Conservation (phyloP, 2,113 vertebrate species). For the Hoplias malabaricus region DNA sequence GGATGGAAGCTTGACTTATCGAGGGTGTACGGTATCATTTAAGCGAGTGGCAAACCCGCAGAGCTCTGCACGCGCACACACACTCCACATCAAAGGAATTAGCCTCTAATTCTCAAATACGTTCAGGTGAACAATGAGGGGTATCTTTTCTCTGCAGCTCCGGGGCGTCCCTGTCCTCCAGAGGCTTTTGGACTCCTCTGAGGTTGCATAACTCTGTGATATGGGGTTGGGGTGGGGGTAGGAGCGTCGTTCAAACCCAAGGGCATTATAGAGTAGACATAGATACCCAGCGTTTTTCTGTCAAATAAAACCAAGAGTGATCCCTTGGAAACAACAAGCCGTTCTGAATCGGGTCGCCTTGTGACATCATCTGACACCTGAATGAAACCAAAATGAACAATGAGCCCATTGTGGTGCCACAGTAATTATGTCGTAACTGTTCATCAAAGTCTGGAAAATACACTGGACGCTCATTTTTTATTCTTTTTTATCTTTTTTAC, state of each 20-base stretch:
- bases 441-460: no score
- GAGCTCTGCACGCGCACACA: constrained; percentile 59
- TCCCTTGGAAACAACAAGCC: no score
- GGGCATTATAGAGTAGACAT: not conserved
- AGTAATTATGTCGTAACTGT: no score
- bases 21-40: constrained; percentile 68
- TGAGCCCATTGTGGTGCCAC: not conserved
- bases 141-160: constrained; percentile 53
- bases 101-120: constrained; percentile 57
- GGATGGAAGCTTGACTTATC: constrained; percentile 69
- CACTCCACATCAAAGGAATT: constrained; percentile 67
- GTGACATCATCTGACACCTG: no score
- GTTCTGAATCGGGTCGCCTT: not conserved
- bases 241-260: not conserved
- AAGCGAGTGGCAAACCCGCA: constrained; percentile 64
- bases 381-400: no score
- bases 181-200: constrained; percentile 15
- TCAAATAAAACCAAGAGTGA: not conserved
- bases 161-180: not conserved
- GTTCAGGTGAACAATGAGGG: constrained; percentile 61
- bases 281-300: not conserved
- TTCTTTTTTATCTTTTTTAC: constrained; percentile 13
- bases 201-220: not conserved
- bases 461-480: not conserved
- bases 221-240: not conserved